Evolutionary conservation across 2,113 vertebrate species (phyloP).

Genomic region (Mustela lutreola): DNA sequence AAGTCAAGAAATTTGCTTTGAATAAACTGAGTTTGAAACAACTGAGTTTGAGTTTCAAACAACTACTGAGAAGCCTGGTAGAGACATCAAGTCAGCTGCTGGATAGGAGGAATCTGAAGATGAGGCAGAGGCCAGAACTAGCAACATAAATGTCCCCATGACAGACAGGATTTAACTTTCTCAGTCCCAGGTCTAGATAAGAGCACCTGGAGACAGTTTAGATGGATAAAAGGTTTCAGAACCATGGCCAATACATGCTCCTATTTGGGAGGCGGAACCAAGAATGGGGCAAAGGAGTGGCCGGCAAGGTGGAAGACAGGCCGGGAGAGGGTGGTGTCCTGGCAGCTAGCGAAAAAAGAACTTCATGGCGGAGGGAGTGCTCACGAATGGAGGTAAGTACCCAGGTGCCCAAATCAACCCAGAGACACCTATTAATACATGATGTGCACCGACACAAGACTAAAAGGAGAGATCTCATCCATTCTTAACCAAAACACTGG

Average conservation of each 20-base stretch:
- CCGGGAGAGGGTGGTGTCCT: background rate
- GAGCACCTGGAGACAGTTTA: background rate
- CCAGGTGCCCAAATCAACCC: background rate
- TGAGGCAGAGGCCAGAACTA: background rate
- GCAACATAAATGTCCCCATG: background rate
- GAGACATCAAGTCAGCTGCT: background rate
- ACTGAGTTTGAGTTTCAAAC: background rate
- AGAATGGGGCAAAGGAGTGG: background rate
- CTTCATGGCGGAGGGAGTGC: background rate
- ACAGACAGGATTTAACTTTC: background rate
- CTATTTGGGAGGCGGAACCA: background rate
- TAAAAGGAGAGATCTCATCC: background rate
- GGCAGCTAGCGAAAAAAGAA: background rate
- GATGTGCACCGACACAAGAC: background rate
- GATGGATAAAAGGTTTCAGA: background rate
- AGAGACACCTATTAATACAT: background rate
- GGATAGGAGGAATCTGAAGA: background rate
- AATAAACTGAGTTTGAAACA: background rate
- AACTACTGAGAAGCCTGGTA: background rate
- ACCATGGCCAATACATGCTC: background rate
- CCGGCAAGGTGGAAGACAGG: background rate
- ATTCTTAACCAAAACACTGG: background rate
- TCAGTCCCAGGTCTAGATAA: background rate
- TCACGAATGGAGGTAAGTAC: background rate
- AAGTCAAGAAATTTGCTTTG: slow-evolving; percentile 18